Base-by-base conservation (phyloP, 37 sponge, comb jelly and placozoan genomes). In the Chondrosia reniformis region DNA sequence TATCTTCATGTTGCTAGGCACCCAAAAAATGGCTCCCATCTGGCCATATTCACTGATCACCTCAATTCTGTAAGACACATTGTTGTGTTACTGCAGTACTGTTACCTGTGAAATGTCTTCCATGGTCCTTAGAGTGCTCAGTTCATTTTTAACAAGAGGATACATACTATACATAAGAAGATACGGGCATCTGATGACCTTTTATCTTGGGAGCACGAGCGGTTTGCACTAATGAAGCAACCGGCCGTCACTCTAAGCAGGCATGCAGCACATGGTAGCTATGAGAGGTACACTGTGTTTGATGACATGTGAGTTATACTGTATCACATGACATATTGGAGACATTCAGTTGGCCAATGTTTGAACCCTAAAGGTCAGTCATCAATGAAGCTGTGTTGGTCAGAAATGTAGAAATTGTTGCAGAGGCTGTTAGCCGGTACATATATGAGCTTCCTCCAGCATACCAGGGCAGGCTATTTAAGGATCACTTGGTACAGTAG, bases 121-220 rank as follows among this genome's bases (percentile, higher is more conserved):
- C n/a, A 3, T 31, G 3, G 30, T 3, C 25, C 54, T 46, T 42
- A 57, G 59, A 76, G 77, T 66, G 49, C 40, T 38, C 64, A 31
- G 4, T 37, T 45, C 43, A 27, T 69, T 39, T 33, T 38, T 55
- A 28, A 46, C n/a, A 36, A 55, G 45, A 12, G 38, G 17, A 24
- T 76, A 0, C 46, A 34, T 1, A 22, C 90, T 21, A 76, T 86
- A 1, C 91, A 89, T 46, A 90, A 90, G 81, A 89, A 94, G 84
- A 83, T 97, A 34, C 86, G 94, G 33, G 77, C 91, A 32, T 81
- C 91, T 63, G 92, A 94, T 17, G 95, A 94, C 19, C 67, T 81
- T 24, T 54, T 94, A 42, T 79, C 97, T 0, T 97, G 97, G 97
- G 92, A 94, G 57, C 97, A 97, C 52, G 97, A 97, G 77, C 55